These are phyloP conservation scores for Gonioctena quinquepunctata DNA, from an alignment of 1,140 invertebrate species.

Conservation along the genomic window DNA sequence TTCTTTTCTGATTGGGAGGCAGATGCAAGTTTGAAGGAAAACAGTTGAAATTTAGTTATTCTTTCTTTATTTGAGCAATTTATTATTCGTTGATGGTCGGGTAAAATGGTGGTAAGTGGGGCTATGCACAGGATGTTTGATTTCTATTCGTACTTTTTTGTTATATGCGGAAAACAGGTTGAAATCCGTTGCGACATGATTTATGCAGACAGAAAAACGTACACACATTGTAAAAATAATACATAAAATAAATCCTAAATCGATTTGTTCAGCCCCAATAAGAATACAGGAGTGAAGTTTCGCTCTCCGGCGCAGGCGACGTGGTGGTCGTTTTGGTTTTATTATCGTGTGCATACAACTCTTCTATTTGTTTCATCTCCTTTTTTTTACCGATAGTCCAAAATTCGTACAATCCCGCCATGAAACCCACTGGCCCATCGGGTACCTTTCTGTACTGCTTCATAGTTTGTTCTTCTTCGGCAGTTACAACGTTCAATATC, in stretches of 20 bases:
- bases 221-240: neutral
- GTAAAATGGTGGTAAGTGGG: neutral
- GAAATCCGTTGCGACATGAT: neutral
- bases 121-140: no score
- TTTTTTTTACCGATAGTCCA: conserved; percentile 21
- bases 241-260: neutral
- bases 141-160: neutral
- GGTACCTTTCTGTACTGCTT: conserved; percentile 5
- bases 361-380: conserved; percentile 8
- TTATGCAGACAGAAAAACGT: neutral
- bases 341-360: neutral
- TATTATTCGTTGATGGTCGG: neutral
- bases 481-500: neutral
- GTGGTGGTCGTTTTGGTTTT: neutral
- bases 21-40: conserved; percentile 1
- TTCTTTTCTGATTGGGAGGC: neutral
- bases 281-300: neutral
- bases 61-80: neutral
- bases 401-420: conserved; percentile 23
- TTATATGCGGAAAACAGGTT: neutral
- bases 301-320: neutral
- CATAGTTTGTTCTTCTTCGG: neutral
- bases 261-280: neutral
- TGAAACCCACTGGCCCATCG: conserved; percentile 4
- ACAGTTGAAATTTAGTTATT: conserved; percentile 3